Evolutionary conservation across 2,113 vertebrate genomes (phyloP).

Genomic region (Arizona elegans): DNA sequence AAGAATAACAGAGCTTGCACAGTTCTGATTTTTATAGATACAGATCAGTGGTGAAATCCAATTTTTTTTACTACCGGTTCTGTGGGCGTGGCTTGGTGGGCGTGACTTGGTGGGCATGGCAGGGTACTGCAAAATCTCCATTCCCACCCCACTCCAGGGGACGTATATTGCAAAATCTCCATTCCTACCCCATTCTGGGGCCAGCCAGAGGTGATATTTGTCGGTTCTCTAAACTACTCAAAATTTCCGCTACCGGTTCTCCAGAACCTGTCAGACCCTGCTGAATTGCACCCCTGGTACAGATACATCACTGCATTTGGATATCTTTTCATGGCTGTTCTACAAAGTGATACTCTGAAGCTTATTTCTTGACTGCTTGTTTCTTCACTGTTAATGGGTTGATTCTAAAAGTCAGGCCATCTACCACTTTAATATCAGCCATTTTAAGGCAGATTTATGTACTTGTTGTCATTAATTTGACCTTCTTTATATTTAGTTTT

Average conservation of each 20-base stretch:
- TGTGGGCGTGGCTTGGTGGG: too few species aligned
- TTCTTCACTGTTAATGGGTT: not conserved
- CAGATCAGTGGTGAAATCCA: not conserved
- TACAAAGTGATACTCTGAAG: not conserved
- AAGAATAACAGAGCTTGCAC: not conserved
- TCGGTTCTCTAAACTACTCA: too few species aligned
- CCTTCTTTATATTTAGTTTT: not conserved
- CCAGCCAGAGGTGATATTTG: too few species aligned
- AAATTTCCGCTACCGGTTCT: too few species aligned
- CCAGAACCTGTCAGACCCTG: too few species aligned
- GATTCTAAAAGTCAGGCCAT: not conserved
- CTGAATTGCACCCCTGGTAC: too few species aligned
- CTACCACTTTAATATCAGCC: not conserved
- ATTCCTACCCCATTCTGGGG: too few species aligned
- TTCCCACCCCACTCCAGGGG: too few species aligned
- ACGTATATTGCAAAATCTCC: too few species aligned
- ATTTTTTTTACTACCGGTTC: too few species aligned
- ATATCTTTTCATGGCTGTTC: not conserved
- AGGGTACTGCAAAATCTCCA: too few species aligned
- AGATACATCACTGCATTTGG: not conserved
- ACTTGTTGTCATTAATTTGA: not conserved
- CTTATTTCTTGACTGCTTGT: not conserved
- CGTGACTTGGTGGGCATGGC: too few species aligned
- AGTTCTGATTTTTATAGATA: not conserved
- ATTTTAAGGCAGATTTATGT: not conserved